These are phyloP conservation scores for Ormyrus rosae DNA, from an alignment of 2,888 invertebrate species.

Conservation along the genomic window DNA sequence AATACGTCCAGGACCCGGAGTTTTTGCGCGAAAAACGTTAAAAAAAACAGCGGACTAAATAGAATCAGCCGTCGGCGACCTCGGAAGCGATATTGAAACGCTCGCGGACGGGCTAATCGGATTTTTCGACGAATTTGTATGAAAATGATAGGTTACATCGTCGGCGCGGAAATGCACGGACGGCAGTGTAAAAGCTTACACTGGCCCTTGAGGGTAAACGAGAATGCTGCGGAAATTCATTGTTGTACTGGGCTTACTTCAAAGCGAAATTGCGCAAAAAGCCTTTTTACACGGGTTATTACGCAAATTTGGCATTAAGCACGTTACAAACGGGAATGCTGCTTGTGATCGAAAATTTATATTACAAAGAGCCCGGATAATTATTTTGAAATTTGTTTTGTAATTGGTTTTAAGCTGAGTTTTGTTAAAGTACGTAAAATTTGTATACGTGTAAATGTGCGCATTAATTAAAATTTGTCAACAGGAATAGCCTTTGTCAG, in stretches of 20 bases:
- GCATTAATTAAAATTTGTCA: too few relatives aligned
- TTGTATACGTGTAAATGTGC: too few relatives aligned
- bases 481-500: too few relatives aligned
- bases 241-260: constrained; percentile 30
- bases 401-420: constrained; percentile 27
- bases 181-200: constrained; percentile 13
- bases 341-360: constrained; percentile 28
- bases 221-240: constrained; percentile 51
- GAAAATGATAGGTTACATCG: constrained; percentile 56
- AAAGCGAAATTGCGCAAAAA: constrained; percentile 29
- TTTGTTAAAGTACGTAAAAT: too few relatives aligned
- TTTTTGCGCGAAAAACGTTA: constrained; percentile 8
- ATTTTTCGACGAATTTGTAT: constrained; percentile 54
- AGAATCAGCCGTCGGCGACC: not conserved
- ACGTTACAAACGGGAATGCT: not conserved
- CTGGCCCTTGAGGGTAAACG: constrained; percentile 38
- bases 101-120: constrained; percentile 40
- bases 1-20: not conserved
- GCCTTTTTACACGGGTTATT: constrained; percentile 24
- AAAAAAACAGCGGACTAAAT: constrained; percentile 1
- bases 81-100: constrained; percentile 45
- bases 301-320: constrained; percentile 43
- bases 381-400: constrained; percentile 49
- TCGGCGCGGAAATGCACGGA: not conserved
- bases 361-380: constrained; percentile 48